These are phyloP conservation scores for Luscinia megarhynchos DNA, from an alignment of 2,797 vertebrate genomes.

Conservation along the genomic window DNA sequence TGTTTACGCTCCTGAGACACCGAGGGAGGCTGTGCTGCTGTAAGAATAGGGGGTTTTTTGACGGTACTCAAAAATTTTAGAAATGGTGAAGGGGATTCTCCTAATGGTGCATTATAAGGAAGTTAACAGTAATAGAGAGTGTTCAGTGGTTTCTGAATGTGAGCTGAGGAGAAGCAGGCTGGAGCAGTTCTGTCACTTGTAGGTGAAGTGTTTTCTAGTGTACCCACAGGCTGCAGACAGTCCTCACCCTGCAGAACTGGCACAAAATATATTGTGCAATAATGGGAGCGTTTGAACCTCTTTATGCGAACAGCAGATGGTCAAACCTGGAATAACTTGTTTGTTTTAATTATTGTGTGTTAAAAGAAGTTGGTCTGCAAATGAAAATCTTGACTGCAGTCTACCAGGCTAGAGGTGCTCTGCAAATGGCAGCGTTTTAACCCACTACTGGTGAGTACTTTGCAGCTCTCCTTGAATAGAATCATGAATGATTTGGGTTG, in stretches of 20 bases:
- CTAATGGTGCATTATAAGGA: fast-evolving
- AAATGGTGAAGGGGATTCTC: neutral
- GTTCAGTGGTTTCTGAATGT: neutral
- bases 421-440: fast-evolving
- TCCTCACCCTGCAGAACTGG: neutral
- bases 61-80: neutral
- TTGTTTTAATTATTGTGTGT: neutral
- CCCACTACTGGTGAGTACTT: neutral
- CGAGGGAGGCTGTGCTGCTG: fast-evolving
- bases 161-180: neutral
- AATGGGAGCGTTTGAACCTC: neutral
- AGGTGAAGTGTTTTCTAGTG: neutral
- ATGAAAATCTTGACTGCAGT: neutral
- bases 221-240: fast-evolving
- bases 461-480: fast-evolving
- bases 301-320: neutral
- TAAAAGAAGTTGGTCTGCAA: neutral
- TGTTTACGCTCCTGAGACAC: fast-evolving
- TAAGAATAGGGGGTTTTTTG: neutral
- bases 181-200: neutral
- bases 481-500: neutral
- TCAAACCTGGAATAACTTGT: neutral
- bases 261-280: neutral
- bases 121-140: neutral
- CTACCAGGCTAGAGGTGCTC: neutral